A percentile compares a stretch with the other conserved stretches of the same genome.
Conservation (phyloP, 2,888 invertebrate species). For the Heliconius erato region DNA sequence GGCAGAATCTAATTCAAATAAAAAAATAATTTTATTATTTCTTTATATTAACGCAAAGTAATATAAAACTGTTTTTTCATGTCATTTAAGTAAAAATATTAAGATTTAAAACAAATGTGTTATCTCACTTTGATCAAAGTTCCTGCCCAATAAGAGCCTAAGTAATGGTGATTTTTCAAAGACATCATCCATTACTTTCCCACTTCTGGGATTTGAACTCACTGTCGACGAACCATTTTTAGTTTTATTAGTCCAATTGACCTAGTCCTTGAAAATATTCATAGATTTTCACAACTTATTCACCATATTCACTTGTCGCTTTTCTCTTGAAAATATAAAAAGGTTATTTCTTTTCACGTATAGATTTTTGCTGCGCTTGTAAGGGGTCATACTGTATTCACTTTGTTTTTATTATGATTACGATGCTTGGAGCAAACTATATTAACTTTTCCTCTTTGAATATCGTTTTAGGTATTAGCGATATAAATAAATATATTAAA, state of each 20-base stretch:
- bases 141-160: too few relatives aligned
- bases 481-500: neutral
- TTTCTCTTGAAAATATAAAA: neutral
- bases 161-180: neutral
- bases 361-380: neutral
- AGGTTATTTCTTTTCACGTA: neutral
- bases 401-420: slow-evolving; percentile 28
- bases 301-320: neutral
- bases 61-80: too few relatives aligned
- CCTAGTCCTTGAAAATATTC: neutral
- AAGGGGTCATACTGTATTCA: slow-evolving; percentile 14
- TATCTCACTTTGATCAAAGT: too few relatives aligned
- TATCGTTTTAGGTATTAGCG: neutral
- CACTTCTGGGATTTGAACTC: neutral
- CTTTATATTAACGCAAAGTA: too few relatives aligned
- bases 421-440: neutral
- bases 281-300: neutral
- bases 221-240: neutral
- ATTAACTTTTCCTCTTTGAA: neutral
- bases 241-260: neutral
- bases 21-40: too few relatives aligned
- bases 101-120: too few relatives aligned
- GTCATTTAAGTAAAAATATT: too few relatives aligned
- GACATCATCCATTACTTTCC: neutral
- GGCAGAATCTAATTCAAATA: too few relatives aligned